These are phyloP conservation scores for Alligator sinensis DNA, from an alignment of 2,113 vertebrate species.

Conservation along the genomic window DNA sequence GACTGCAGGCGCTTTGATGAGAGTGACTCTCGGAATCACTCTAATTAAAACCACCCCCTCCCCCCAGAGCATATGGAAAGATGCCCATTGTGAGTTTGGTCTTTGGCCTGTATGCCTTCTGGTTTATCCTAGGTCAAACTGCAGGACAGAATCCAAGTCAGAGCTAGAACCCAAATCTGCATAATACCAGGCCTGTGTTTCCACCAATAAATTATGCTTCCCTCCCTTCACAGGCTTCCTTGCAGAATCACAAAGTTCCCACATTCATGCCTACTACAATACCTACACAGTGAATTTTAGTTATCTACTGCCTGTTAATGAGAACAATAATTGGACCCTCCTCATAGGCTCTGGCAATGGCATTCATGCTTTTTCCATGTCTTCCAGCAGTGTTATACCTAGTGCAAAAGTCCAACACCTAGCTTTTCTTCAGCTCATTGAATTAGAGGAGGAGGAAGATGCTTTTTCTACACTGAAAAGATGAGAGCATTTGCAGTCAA, in stretches of 20 bases:
- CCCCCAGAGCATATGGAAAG: not conserved
- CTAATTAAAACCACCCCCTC: no score
- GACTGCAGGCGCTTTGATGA: no score
- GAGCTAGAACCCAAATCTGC: not conserved
- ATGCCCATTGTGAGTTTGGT: not conserved
- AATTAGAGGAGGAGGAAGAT: not conserved
- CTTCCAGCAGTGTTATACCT: not conserved
- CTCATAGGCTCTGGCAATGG: no score
- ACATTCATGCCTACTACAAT: not conserved
- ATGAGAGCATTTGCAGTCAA: fast-evolving
- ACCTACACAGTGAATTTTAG: not conserved
- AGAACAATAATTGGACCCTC: not conserved
- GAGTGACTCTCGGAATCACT: no score
- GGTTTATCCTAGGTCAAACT: not conserved
- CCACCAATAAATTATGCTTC: not conserved
- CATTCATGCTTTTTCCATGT: not conserved
- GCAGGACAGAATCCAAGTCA: not conserved
- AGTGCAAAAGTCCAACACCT: not conserved
- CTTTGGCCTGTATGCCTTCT: not conserved
- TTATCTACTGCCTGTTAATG: not conserved
- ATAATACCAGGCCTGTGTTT: not conserved
- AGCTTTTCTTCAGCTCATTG: not conserved
- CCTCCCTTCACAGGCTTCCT: not conserved
- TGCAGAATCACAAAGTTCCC: not conserved
- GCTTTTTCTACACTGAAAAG: not conserved